Conservation (phyloP, 23 tunicate species). For the Trididemnum miniatum region DNA sequence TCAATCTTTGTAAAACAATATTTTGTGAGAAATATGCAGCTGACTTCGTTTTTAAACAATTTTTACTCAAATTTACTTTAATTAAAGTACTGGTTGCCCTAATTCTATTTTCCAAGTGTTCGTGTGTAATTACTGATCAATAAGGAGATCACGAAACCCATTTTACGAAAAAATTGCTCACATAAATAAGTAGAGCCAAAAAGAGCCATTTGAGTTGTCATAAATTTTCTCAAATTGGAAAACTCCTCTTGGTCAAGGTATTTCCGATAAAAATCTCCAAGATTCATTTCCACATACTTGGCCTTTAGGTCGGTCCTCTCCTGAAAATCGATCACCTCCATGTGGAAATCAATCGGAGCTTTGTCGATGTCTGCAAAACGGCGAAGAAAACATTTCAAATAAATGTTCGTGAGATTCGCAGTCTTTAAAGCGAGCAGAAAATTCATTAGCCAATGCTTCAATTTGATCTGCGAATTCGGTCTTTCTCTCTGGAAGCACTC, state of each 20-base stretch:
- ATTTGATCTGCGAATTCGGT: conserved; percentile 14
- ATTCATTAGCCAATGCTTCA: conserved; percentile 22
- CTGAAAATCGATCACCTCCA: conserved; percentile 23
- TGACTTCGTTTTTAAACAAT: not conserved
- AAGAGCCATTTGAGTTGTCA: conserved; percentile 38
- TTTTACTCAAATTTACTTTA: conserved; percentile 18
- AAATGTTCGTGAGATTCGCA: conserved; percentile 26
- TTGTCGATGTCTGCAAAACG: conserved; percentile 25
- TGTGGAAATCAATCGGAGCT: not conserved
- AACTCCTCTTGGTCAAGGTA: conserved; percentile 33
- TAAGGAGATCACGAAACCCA: conserved; percentile 15
- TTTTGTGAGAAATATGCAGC: conserved; percentile 20
- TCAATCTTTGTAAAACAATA: not conserved
- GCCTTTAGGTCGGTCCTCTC: conserved; percentile 18
- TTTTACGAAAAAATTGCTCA: conserved; percentile 37
- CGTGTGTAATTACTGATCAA: conserved; percentile 16
- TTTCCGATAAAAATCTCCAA: conserved; percentile 38
- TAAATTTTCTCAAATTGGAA: conserved; percentile 34
- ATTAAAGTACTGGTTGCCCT: conserved; percentile 17
- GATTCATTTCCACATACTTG: conserved; percentile 37
- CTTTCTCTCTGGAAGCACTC: not conserved
- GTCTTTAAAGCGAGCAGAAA: conserved; percentile 29
- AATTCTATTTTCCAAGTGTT: conserved; percentile 42
- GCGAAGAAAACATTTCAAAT: conserved; percentile 23
- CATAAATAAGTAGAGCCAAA: conserved; percentile 31